A percentile compares a stretch with the other conserved stretches of the same genome.
phyloP scores from a whole-genome alignment of 1,140 invertebrate species.

The Limonius californicus region DNA sequence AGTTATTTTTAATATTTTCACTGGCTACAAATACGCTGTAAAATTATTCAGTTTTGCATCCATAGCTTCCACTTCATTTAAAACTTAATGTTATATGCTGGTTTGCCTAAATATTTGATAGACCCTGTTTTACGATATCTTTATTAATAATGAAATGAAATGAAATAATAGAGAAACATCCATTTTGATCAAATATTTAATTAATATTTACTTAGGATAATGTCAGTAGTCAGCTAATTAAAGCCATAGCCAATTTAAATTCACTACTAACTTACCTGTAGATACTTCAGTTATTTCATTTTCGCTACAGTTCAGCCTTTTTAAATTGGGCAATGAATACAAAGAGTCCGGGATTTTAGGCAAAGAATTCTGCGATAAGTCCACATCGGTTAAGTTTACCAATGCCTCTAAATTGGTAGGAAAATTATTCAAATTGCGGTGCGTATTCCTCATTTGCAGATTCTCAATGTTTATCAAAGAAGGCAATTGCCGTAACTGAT shows the following conservation, averaged over 20 bases:
- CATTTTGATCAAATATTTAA: not conserved
- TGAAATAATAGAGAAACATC: too few species aligned
- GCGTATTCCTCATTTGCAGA: constrained; percentile 91
- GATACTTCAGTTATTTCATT: constrained; percentile 90
- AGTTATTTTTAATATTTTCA: too few species aligned
- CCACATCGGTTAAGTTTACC: constrained; percentile 83
- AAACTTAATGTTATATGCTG: too few species aligned
- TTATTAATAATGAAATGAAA: too few species aligned
- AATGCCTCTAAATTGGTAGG: constrained; percentile 86
- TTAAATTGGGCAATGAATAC: constrained; percentile 81
- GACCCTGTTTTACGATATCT: too few species aligned
- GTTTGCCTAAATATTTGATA: too few species aligned
- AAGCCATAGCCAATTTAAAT: not conserved
- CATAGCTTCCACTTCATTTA: too few species aligned
- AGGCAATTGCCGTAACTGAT: constrained; percentile 92
- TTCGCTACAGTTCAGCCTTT: constrained; percentile 88
- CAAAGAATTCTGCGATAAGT: constrained; percentile 89
- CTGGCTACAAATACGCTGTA: too few species aligned
- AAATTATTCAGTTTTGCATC: too few species aligned
- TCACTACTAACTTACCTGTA: constrained; percentile 52
- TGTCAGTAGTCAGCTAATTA: too few species aligned
- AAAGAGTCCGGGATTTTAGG: constrained; percentile 92
- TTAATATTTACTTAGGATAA: not conserved
- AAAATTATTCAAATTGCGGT: constrained; percentile 88
- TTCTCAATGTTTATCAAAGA: constrained; percentile 87